Evolutionary conservation across 2,113 vertebrate species (phyloP), one percentile per base, ranked within the genome.

Genomic region (Corvus cornix): DNA sequence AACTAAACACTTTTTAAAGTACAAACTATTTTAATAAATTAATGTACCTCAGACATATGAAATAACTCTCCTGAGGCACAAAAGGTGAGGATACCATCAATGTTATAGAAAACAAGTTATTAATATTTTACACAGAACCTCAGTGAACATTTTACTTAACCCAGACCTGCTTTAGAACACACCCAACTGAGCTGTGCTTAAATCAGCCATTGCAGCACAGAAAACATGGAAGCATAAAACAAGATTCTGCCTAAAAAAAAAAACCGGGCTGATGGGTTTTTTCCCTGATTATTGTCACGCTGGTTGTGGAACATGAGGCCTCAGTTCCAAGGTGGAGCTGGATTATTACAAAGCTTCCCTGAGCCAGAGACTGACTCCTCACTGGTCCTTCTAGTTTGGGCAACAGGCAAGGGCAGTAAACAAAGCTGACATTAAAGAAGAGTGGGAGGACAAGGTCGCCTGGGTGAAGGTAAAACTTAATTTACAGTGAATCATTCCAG

Each of bases 401-500:
- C 88, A 92, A 58, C 37, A 90, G 53, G 81, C 12, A 1, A 64
- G 59, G 39, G 48, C 63, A 75, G 75, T 46, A 60, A 93, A 90
- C 82, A 85, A 75, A 85, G 59, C 49, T 46, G 72, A 83, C 75
- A 41, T 79, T 37, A 76, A 56, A 58, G 74, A 72, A 41, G 48
- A 83, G 77, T 44, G 68, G 53, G 53, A 92, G 58, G 22, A 56
- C 67, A 82, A 95, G 83, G 85, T 92, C 88, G 76, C 67, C 53
- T 66, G 75, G 33, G 73, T 66, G 79, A 88, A 55, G 85, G 69
- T 44, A 82, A 79, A 88, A 84, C 75, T 83, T 37, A 88, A 9
- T 84, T 80, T 51, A 76, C 55, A 74, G 46, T 94, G 95, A 96
- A 76, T 97, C 94, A 94, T 41, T 80, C 63, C 55, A 70, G 20